Conservation (phyloP, 2,797 vertebrate species). For the Apogon talboti region DNA sequence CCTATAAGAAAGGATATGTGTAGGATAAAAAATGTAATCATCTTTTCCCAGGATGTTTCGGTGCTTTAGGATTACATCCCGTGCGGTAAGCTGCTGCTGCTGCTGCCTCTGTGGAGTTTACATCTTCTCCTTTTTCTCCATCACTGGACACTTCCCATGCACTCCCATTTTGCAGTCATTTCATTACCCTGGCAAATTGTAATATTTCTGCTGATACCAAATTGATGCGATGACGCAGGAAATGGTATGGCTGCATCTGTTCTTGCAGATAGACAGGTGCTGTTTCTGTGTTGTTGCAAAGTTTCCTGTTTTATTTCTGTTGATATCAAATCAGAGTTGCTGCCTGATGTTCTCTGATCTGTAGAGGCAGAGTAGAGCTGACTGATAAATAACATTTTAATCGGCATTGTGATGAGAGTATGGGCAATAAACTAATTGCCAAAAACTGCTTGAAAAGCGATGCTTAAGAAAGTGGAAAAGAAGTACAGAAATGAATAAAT, state of each 20-base stretch:
- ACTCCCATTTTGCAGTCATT: constrained; percentile 50
- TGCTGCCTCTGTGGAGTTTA: constrained; percentile 28
- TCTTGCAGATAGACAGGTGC: constrained; percentile 11
- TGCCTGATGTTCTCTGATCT: constrained; percentile 22
- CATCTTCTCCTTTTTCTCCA: constrained; percentile 19
- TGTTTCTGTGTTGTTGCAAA: constrained; percentile 27
- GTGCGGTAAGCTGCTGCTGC: constrained; percentile 39
- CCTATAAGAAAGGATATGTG: constrained; percentile 23
- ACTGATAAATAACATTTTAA: too few relatives aligned
- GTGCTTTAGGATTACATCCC: constrained; percentile 63
- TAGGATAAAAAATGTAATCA: constrained; percentile 69
- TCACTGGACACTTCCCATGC: constrained; percentile 32
- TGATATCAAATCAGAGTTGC: constrained; percentile 36
- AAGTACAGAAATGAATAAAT: too few relatives aligned
- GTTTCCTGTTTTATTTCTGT: constrained; percentile 29
- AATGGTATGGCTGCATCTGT: constrained; percentile 36
- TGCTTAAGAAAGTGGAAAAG: too few relatives aligned
- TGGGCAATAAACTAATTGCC: too few relatives aligned
- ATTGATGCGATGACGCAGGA: constrained; percentile 54
- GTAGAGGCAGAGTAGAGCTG: too few relatives aligned
- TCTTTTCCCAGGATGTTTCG: constrained; percentile 48
- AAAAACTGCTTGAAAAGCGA: too few relatives aligned
- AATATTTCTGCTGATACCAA: constrained; percentile 57
- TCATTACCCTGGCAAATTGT: constrained; percentile 59
- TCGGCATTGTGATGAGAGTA: too few relatives aligned